Evolutionary conservation across 2,888 invertebrate genomes (phyloP).

Genomic region (Malachius bipustulatus): DNA sequence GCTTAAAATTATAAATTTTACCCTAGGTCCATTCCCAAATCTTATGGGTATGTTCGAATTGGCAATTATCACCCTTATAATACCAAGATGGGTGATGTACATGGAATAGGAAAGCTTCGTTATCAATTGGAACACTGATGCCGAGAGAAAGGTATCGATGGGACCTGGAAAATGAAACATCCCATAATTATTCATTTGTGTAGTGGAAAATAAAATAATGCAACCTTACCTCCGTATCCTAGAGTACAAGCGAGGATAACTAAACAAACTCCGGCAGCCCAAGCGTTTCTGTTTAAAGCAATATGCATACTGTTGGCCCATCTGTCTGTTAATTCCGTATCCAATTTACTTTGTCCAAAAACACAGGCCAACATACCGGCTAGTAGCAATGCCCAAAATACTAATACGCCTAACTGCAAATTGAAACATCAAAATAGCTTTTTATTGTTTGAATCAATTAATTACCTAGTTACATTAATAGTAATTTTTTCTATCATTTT

Average conservation of each 20-base stretch:
- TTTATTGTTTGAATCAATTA: too few relatives aligned
- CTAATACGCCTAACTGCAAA: neutral
- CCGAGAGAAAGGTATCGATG: neutral
- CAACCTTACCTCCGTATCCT: conserved; percentile 3
- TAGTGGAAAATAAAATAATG: too few relatives aligned
- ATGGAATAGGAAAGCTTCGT: neutral
- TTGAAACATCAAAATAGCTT: neutral
- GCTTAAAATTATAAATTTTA: neutral
- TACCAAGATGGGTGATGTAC: neutral
- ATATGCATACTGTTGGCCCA: neutral
- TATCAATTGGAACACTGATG: neutral
- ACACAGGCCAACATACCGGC: neutral
- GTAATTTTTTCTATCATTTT: too few relatives aligned
- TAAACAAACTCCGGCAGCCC: neutral
- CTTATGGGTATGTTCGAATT: conserved; percentile 1
- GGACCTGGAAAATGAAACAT: neutral
- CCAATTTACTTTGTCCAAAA: neutral
- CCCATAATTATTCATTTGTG: neutral
- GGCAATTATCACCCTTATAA: neutral
- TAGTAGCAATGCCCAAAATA: neutral
- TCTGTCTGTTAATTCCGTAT: neutral
- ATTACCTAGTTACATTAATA: too few relatives aligned
- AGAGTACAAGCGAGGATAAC: neutral
- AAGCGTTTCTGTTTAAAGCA: conserved; percentile 1
- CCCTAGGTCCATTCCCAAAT: too few relatives aligned